These are phyloP conservation scores for Heliangelus exortis DNA, from an alignment of 2,797 vertebrate species.

Conservation along the genomic window DNA sequence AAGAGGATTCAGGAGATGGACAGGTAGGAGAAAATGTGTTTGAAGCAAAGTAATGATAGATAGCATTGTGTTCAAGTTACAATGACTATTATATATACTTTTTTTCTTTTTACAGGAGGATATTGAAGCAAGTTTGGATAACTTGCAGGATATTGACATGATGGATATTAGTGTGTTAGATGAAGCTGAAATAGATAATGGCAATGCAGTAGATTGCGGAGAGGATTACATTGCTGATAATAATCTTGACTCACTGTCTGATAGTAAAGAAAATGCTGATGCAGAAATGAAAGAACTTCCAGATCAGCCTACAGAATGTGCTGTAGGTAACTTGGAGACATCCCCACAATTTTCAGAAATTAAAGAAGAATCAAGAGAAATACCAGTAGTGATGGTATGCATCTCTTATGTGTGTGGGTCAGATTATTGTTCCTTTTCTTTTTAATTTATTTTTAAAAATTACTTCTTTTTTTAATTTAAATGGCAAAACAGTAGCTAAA, in stretches of 20 bases:
- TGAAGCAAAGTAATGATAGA: neutral
- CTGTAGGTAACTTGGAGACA: slow-evolving; percentile 72
- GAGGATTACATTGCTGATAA: slow-evolving; percentile 81
- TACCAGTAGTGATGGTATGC: slow-evolving; percentile 49
- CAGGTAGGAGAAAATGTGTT: slow-evolving; percentile 78
- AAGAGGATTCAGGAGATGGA: slow-evolving; percentile 89
- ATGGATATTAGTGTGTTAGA: slow-evolving; percentile 90
- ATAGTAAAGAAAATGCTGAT: slow-evolving; percentile 78
- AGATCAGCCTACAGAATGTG: slow-evolving; percentile 66
- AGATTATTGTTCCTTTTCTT: neutral
- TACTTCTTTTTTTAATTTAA: neutral
- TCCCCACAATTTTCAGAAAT: slow-evolving; percentile 33
- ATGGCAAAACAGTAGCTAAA: neutral
- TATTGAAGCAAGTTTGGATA: slow-evolving; percentile 83
- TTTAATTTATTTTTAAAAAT: neutral
- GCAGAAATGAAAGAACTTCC: slow-evolving; percentile 63
- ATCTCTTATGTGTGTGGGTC: neutral
- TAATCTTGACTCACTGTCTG: slow-evolving; percentile 74
- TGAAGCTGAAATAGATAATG: slow-evolving; percentile 87
- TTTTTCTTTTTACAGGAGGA: slow-evolving; percentile 82
- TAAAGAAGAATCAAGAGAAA: slow-evolving; percentile 69
- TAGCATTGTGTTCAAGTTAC: neutral
- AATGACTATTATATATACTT: neutral
- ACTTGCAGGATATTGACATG: slow-evolving; percentile 89
- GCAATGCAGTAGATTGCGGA: slow-evolving; percentile 76